phyloP scores from a whole-genome alignment of 2,797 vertebrate species.

The Okamejei kenojei region DNA sequence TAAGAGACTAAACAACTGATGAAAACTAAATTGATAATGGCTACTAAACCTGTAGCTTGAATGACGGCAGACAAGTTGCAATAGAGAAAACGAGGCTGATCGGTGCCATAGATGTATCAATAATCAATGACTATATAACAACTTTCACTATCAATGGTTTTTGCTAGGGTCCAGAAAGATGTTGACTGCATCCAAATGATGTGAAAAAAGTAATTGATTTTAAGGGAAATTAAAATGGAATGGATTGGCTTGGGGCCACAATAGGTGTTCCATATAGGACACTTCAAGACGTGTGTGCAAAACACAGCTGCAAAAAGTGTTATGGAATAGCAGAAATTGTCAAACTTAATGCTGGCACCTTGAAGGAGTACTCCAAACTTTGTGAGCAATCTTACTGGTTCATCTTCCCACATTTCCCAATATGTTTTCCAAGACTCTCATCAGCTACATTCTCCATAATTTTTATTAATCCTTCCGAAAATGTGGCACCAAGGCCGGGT shows the following conservation, averaged over 20 bases:
- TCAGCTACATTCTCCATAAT: neutral
- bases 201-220: neutral
- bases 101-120: neutral
- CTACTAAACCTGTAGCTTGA: neutral
- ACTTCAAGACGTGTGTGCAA: neutral
- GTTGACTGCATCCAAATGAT: too few species aligned
- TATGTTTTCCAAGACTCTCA: neutral
- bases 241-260: neutral
- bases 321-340: neutral
- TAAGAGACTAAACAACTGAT: neutral
- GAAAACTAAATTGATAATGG: neutral
- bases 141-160: neutral
- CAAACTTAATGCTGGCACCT: neutral
- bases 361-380: neutral
- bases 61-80: neutral
- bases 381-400: neutral
- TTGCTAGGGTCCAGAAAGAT: too few species aligned
- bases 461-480: neutral
- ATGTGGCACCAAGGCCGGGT: too few species aligned
- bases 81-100: neutral
- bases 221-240: neutral
- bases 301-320: neutral
- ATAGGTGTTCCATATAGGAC: neutral
- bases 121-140: neutral
- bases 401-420: neutral